phyloP scores from a whole-genome alignment of 64 coral and sea anemone genomes.

The Dendrophyllia cribrosa region DNA sequence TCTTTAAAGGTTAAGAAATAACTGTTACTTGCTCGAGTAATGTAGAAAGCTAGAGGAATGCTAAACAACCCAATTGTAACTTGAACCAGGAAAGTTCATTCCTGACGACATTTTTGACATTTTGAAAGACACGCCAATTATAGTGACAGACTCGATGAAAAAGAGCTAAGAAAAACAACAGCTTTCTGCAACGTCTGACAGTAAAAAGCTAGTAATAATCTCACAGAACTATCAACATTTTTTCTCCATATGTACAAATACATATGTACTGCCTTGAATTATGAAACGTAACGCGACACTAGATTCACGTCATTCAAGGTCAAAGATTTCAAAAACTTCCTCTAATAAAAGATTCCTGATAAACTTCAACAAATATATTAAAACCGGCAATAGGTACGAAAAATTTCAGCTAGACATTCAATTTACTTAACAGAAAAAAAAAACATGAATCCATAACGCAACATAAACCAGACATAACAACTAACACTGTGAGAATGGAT shows the following conservation, averaged over 20 bases:
- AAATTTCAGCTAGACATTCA: not conserved
- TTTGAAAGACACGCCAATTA: not conserved
- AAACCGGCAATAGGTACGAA: too few relatives aligned
- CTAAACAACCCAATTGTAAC: not conserved
- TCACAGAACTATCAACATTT: not conserved
- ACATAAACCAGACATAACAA: not conserved
- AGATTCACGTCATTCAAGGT: not conserved
- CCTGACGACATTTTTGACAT: constrained; percentile 12
- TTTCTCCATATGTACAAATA: not conserved
- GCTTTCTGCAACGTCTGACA: not conserved
- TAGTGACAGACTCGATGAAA: constrained; percentile 2
- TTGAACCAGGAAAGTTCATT: not conserved
- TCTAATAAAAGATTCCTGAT: not conserved
- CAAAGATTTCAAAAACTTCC: not conserved
- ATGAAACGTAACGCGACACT: not conserved
- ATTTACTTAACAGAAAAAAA: not conserved
- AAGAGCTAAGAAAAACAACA: not conserved
- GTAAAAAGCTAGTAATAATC: not conserved
- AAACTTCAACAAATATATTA: not conserved
- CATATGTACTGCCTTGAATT: not conserved
- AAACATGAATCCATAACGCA: not conserved
- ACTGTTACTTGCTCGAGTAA: not conserved
- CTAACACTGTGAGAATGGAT: not conserved
- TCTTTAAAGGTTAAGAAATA: too few relatives aligned
- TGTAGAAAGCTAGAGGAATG: constrained; percentile 1